Percentiles rank a stretch among this genome's conserved stretches.
Evolutionary conservation across 2,797 vertebrate genomes (phyloP).

Genomic region (Ctenochaetus hawaiiensis): DNA sequence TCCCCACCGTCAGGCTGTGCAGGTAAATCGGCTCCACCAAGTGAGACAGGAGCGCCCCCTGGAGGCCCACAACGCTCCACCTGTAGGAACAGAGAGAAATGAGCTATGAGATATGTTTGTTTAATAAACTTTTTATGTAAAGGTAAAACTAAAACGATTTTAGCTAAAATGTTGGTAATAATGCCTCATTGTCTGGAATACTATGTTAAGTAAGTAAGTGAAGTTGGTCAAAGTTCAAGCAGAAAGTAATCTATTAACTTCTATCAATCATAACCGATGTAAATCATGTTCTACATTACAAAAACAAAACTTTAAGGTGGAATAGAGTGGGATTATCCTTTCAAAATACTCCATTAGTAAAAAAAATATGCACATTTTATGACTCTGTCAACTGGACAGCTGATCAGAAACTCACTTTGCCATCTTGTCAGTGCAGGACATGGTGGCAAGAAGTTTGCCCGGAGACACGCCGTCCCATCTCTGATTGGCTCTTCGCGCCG

Average conservation of each 20-base stretch:
- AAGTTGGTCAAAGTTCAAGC: not conserved
- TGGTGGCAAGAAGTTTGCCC: slow-evolving; percentile 86
- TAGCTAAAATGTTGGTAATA: not conserved
- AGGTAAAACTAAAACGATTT: not conserved
- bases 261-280: no score
- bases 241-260: not conserved
- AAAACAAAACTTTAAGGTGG: no score
- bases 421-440: slow-evolving; percentile 97
- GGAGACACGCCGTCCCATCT: slow-evolving; percentile 80
- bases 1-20: slow-evolving; percentile 91
- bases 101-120: no score
- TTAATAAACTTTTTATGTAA: not conserved
- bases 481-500: slow-evolving; percentile 75
- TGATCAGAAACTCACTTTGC: slow-evolving; percentile 85
- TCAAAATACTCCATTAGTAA: no score
- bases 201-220: not conserved
- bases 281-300: no score
- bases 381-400: not conserved
- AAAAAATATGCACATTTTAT: no score
- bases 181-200: not conserved
- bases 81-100: slow-evolving; percentile 68
- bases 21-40: slow-evolving; percentile 93
- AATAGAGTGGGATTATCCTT: no score
- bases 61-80: slow-evolving; percentile 92
- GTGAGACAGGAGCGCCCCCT: slow-evolving; percentile 92